Base-by-base conservation (phyloP, 2,113 vertebrate species). In the Damaliscus lunatus region DNA sequence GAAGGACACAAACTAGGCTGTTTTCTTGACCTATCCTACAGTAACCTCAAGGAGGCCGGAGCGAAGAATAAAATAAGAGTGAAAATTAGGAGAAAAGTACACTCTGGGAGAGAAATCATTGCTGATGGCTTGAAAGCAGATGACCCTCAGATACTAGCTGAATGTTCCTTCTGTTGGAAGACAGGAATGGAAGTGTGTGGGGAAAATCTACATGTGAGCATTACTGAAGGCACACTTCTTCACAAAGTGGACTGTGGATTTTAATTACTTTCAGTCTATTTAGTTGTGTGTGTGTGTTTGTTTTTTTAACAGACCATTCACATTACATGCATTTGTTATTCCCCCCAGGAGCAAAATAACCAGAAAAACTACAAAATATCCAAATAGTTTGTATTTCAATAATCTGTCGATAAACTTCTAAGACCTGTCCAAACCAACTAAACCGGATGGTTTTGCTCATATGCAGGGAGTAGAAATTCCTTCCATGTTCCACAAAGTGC, bases 361-460 rank as follows among this genome's bases (percentile, higher is more conserved):
- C 46, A 92, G 27, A 3, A 98, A 96, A 97, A 91, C 64, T 96
- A 97, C 5, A 91, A 90, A 53, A 36, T 77, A 97, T 1, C 9
- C 84, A 64, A 8, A 71, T 13, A 90, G 3, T 53, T 40, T 1
- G 7, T 36, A 83, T 83, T 40, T 40, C 81, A 83, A 83, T 55
- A 60, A 0, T 0, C 53, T 84, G 11, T 88, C 36, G 77, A 48
- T 88, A 50, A 67, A 62, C 57, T 88, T 48, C 36, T 90, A 82
- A 86, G 33, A 94, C 15, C 31, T 83, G 59, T 31, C 67, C 27
- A 74, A 97, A 96, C 48, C 81, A 98, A 82, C 9, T 60, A 96
- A 60, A 95, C 29, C 60, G 96, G 15, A 67, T 92, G 97, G 98
- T 98, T 99, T 99, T 99, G 99, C 98, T 99, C 99, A 99, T 99